These are phyloP conservation scores for Stratiolaelaps scimitus DNA, from an alignment of 1,140 invertebrate species.

Conservation along the genomic window DNA sequence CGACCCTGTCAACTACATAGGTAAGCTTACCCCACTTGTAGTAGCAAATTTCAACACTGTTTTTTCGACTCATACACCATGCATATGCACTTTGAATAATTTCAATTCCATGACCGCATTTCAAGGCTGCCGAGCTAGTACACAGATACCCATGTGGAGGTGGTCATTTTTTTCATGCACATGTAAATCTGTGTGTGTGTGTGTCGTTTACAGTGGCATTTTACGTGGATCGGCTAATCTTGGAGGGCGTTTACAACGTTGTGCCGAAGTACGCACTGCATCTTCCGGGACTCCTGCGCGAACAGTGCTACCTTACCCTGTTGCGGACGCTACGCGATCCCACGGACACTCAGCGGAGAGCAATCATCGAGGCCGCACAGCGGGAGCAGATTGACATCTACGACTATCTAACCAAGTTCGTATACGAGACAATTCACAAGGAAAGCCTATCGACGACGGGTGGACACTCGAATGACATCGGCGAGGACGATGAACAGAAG, in stretches of 20 bases:
- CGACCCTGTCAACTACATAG: no score
- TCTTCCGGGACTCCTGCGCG: neutral
- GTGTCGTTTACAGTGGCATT: constrained; percentile 6
- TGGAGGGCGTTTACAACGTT: neutral
- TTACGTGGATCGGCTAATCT: constrained; percentile 7
- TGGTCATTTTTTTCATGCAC: no score
- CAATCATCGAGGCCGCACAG: constrained; percentile 30
- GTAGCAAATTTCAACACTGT: no score
- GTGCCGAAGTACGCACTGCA: constrained; percentile 9
- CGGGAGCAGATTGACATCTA: constrained; percentile 35
- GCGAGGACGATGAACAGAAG: constrained; percentile 52
- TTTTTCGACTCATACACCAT: no score
- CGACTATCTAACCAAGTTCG: constrained; percentile 29
- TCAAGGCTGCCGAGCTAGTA: no score
- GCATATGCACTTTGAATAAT: no score
- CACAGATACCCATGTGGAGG: no score
- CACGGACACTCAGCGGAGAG: neutral
- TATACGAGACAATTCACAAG: constrained; percentile 4
- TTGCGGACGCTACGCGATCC: neutral
- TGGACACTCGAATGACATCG: no score
- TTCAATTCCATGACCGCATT: no score
- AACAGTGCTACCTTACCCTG: neutral
- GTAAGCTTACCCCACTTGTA: no score
- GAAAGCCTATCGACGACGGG: neutral
- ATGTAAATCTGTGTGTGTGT: no score